Base-by-base conservation (phyloP, 1,140 invertebrate species). In the Pteromalus puparum region DNA sequence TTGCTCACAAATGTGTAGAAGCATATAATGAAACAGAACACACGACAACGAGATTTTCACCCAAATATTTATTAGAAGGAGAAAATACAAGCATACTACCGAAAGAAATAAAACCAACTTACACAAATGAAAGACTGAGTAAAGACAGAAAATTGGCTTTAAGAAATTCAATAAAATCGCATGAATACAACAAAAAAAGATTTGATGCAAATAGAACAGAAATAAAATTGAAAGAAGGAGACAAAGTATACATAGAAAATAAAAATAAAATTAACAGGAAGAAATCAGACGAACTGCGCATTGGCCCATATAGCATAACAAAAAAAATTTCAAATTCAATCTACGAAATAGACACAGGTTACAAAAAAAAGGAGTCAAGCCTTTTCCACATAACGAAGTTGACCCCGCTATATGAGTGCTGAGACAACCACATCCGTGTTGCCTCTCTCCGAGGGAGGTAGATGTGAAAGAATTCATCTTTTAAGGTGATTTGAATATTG, bases 251-350 rank as follows among this genome's bases (percentile, higher is more conserved):
- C 72, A 67, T 87, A 26, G n/a, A 38, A 42, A 89, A 89, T 86
- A 85, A 85, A 0, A 87, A 89, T 42, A 67, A 70, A 78, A 42
- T 88, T 53, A 88, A 88, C 68, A 87, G 87, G 48, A 88, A 85
- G 42, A 88, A 88, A 84, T 15, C 86, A 42, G 88, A 88, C 75
- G 81, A 88, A 77, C 34, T 88, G 38, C 86, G 61, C 73, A 86
- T 89, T 61, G 87, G 89, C 42, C 86, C 89, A 48, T 87, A 81
- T 72, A 42, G 85, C 81, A 87, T 89, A 28, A 18, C 85, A 48
- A 34, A 87, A 28, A 88, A 87, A 81, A 86, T 87, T 46, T 90
- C 88, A 77, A 85, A 88, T n/a, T 86, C 82, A 5, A 88, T 89
- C 0, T 89, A 84, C 34, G 70, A 81, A 82, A 78, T 90, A 21